Evolutionary conservation across 2,797 vertebrate species (phyloP).

Genomic region (Oceanodroma leucorhoa): DNA sequence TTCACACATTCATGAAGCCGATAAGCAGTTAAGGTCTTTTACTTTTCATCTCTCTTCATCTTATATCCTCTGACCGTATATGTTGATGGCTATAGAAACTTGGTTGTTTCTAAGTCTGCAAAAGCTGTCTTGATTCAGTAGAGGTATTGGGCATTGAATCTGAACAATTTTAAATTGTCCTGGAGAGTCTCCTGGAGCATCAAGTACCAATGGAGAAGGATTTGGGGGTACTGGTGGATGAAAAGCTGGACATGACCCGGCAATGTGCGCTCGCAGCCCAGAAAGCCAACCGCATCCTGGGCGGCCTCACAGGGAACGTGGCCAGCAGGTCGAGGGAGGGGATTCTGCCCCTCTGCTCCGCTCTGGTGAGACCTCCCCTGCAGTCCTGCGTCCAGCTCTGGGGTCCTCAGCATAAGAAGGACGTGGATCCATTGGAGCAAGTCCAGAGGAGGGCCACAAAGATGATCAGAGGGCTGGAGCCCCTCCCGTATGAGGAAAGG

Average conservation of each 20-base stretch:
- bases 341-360: neutral
- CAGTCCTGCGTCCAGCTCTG: neutral
- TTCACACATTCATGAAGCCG: neutral
- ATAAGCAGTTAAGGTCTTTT: neutral
- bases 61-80: neutral
- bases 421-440: accelerated
- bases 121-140: neutral
- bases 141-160: neutral
- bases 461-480: accelerated
- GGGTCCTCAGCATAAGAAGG: neutral
- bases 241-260: neutral
- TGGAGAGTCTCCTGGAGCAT: neutral
- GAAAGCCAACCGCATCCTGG: accelerated
- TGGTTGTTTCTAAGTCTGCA: neutral
- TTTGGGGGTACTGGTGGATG: neutral
- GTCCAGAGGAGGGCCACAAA: accelerated
- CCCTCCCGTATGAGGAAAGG: neutral
- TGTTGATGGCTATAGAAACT: neutral
- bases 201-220: neutral
- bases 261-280: accelerated
- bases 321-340: accelerated
- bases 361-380: neutral
- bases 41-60: neutral
- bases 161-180: neutral
- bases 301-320: neutral